phyloP scores from a whole-genome alignment of 1,140 invertebrate species.

The Zeugodacus cucurbitae region DNA sequence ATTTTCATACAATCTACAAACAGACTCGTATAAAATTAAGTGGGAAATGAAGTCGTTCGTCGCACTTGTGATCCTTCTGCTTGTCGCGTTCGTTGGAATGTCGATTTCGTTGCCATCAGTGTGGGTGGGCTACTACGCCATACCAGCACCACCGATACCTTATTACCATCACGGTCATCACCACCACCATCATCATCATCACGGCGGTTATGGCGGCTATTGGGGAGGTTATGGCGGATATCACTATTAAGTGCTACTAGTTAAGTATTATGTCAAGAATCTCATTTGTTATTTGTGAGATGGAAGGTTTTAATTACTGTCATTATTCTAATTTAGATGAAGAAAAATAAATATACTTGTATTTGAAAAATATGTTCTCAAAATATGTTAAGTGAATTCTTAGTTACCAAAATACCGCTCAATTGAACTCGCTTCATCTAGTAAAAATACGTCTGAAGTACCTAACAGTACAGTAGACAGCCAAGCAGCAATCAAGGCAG shows the following conservation, averaged over 20 bases:
- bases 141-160: not conserved
- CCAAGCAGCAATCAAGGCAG: no score
- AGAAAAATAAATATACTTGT: no score
- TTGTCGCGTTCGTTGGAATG: not conserved
- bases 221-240: conserved; percentile 2
- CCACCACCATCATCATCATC: conserved; percentile 5
- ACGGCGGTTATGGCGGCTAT: conserved; percentile 6
- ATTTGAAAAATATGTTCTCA: no score
- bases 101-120: not conserved
- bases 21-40: not conserved
- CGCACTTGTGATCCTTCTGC: not conserved
- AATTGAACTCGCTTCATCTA: no score
- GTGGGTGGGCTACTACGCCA: not conserved
- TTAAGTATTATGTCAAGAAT: no score
- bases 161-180: conserved; percentile 11
- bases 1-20: not conserved
- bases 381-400: no score
- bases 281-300: no score
- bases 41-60: not conserved
- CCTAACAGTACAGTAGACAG: no score
- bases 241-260: not conserved
- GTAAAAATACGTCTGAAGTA: no score
- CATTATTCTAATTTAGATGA: no score
- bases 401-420: no score
- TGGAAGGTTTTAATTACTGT: no score